These are phyloP conservation scores for Silurus asotus DNA, from an alignment of 2,113 vertebrate species.

Conservation along the genomic window DNA sequence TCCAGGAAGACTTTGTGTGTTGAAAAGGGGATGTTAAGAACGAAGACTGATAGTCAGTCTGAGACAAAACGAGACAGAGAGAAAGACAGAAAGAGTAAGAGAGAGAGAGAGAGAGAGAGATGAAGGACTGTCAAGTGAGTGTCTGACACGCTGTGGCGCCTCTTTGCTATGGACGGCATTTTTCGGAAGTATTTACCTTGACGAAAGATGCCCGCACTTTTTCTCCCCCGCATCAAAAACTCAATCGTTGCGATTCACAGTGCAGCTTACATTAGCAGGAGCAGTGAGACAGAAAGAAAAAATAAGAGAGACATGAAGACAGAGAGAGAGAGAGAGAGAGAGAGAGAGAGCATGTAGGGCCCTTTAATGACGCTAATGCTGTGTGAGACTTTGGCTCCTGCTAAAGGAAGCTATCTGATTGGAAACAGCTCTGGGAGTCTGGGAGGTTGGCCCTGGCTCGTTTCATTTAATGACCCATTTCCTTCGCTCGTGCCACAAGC, in stretches of 20 bases:
- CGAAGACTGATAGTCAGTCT: constrained; percentile 23
- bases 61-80: neutral
- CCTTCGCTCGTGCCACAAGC: constrained; percentile 76
- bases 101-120: constrained; percentile 7
- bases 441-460: constrained; percentile 72
- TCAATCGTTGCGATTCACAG: constrained; percentile 4
- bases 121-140: constrained; percentile 48
- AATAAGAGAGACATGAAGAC: neutral
- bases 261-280: constrained; percentile 12
- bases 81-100: neutral
- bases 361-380: constrained; percentile 58
- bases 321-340: neutral
- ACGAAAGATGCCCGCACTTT: constrained; percentile 71
- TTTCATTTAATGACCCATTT: constrained; percentile 82
- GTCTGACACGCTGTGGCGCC: constrained; percentile 65
- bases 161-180: constrained; percentile 59
- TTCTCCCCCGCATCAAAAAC: constrained; percentile 39
- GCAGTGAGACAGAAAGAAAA: constrained; percentile 13
- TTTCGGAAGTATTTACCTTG: constrained; percentile 72
- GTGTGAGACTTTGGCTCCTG: constrained; percentile 58
- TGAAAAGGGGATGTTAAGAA: constrained; percentile 1
- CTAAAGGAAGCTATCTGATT: constrained; percentile 77
- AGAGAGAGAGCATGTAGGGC: constrained; percentile 34
- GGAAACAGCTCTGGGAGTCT: constrained; percentile 77
- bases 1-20: constrained; percentile 25